Conservation (phyloP, 1,140 invertebrate species). For the Calycopis cecrops region DNA sequence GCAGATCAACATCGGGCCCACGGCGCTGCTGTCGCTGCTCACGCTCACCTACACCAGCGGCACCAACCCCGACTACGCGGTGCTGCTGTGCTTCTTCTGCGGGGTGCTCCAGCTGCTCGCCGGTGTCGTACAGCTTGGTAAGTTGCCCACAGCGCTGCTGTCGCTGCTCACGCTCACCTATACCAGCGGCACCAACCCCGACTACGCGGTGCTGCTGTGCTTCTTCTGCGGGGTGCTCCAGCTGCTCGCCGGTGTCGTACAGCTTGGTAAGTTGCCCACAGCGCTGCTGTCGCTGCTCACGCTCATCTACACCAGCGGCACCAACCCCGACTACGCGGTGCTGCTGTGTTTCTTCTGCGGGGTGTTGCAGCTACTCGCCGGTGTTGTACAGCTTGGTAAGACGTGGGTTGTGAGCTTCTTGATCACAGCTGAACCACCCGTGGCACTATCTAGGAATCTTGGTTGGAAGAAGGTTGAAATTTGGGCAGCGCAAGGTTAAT, state of each 20-base stretch:
- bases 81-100: conserved; percentile 84
- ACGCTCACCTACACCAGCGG: conserved; percentile 80
- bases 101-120: conserved; percentile 83
- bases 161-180: conserved; percentile 83
- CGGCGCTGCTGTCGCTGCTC: conserved; percentile 84
- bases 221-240: conserved; percentile 85
- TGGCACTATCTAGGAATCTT: too few species aligned
- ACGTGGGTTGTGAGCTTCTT: too few species aligned
- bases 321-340: conserved; percentile 79
- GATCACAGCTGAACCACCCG: too few species aligned
- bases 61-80: conserved; percentile 78
- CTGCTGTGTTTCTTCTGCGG: conserved; percentile 85
- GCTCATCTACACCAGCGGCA: conserved; percentile 77
- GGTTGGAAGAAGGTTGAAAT: too few species aligned
- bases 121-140: conserved; percentile 82
- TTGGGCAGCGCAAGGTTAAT: too few species aligned
- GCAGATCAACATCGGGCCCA: conserved; percentile 90
- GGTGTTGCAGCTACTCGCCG: conserved; percentile 82
- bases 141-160: conserved; percentile 86
- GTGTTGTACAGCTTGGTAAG: conserved; percentile 81
- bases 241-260: conserved; percentile 81
- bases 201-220: conserved; percentile 84
- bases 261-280: conserved; percentile 86
- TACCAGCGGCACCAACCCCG: conserved; percentile 74
- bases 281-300: conserved; percentile 85